Evolutionary conservation across 2,888 invertebrate species (phyloP), one percentile per base, ranked within the genome.

Genomic region (Torymus tubicola): DNA sequence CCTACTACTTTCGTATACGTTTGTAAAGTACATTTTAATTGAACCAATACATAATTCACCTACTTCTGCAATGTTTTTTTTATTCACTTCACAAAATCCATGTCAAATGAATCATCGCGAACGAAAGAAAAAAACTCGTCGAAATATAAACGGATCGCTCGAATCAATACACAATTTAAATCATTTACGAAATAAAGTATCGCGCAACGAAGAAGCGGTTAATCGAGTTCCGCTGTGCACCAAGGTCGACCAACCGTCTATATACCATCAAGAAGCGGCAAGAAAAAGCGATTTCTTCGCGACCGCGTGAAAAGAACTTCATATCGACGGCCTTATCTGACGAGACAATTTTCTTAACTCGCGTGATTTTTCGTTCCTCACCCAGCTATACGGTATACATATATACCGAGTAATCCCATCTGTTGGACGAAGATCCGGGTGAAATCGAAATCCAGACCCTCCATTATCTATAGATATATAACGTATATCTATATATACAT

Each of bases 301-400:
- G 42, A 8, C 16, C 18, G 8, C 31, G 21, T 53, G 14, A 21
- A 65, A 18, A 72, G 16, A 42, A 52, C 42, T 65, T 65, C 67
- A 18, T 65, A 18, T 65, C 60, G 60, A 2, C 67, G 5, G 24
- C 52, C 18, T 21, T 13, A 31, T 63, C 58, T 53, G 75, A 68
- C 53, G 53, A 68, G 67, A 69, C 75, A 42, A 76, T 76, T 76
- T 76, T 68, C 61, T 24, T 75, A 74, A 73, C 50, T 11, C 18
- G 14, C n/a, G 61, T 31, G 21, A 24, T 24, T 72, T 31, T 63
- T 16, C 24, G 2, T 24, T 13, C 24, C 14, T 60, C 10, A 14
- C 18, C 2, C 53, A 60, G 8, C 14, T 12, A 69, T 57, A 69
- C 57, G 42, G 76, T 63, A 63, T 21, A 21, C 21, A n/a, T 2